A percentile compares a stretch with the other conserved stretches of the same genome.
phyloP scores from a whole-genome alignment of 2,113 vertebrate species.

The Actenoides lindsayi region DNA sequence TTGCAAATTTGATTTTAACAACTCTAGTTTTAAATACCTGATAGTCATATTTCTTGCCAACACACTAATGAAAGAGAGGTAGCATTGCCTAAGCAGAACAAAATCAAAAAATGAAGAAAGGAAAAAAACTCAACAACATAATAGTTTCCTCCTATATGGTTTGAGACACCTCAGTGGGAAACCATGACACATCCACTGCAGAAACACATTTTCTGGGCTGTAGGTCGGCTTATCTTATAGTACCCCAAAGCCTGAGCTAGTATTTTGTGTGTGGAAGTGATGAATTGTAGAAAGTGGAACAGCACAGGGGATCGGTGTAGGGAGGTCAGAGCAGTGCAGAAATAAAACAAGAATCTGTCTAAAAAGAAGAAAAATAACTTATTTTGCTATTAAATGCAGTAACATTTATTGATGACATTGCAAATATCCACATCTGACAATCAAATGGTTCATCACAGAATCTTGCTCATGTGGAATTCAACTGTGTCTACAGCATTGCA shows the following conservation, averaged over 20 bases:
- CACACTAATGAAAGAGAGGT: neutral
- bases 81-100: neutral
- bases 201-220: neutral
- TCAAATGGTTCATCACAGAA: neutral
- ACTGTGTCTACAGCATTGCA: neutral
- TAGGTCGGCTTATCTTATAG: neutral
- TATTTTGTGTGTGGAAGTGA: neutral
- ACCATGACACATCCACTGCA: neutral
- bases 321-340: neutral
- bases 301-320: neutral
- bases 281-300: neutral
- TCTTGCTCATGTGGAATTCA: neutral
- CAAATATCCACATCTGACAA: neutral
- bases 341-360: neutral
- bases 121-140: neutral
- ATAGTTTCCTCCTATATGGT: neutral
- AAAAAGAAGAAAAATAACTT: neutral
- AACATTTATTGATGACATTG: neutral
- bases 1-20: slow-evolving; percentile 58
- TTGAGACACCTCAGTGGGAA: slow-evolving; percentile 2
- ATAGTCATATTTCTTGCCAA: neutral
- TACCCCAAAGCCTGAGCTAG: neutral
- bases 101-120: neutral
- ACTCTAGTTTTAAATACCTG: slow-evolving; percentile 58
- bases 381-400: neutral